A percentile compares a stretch with the other conserved stretches of the same genome.
phyloP scores from a whole-genome alignment of 1,140 invertebrate genomes.

The Dreissena rostriformis region DNA sequence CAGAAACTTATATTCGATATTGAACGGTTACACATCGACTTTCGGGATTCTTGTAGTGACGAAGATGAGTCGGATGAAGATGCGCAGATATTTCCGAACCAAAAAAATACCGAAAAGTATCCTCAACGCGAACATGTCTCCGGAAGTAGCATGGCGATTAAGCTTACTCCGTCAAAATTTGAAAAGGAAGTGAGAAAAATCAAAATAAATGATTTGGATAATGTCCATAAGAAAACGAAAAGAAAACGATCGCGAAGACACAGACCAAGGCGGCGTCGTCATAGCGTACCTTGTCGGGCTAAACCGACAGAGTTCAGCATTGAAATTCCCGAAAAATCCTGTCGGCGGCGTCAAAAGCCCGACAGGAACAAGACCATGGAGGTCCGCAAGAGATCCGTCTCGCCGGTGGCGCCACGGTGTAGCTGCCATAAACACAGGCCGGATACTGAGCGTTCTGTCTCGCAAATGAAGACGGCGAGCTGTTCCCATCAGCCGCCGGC shows the following conservation, averaged over 20 bases:
- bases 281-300: conserved; percentile 21
- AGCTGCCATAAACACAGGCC: conserved; percentile 10
- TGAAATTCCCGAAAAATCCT: conserved; percentile 28
- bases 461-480: neutral
- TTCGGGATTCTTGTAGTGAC: no score
- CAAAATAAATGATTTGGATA: conserved; percentile 6
- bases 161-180: neutral
- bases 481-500: conserved; percentile 43
- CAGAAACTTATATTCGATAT: conserved; percentile 37
- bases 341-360: conserved; percentile 2
- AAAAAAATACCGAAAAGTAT: neutral
- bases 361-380: conserved; percentile 10
- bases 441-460: neutral
- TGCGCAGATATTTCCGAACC: neutral
- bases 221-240: neutral
- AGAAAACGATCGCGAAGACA: conserved; percentile 4
- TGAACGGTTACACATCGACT: conserved; percentile 5
- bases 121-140: neutral
- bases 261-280: conserved; percentile 7
- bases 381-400: neutral
- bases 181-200: conserved; percentile 30
- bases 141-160: neutral
- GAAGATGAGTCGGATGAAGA: neutral
- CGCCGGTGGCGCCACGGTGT: conserved; percentile 39
- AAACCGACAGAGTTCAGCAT: conserved; percentile 32